Base-by-base conservation (phyloP, 2,797 vertebrate species). In the Champsocephalus gunnari region DNA sequence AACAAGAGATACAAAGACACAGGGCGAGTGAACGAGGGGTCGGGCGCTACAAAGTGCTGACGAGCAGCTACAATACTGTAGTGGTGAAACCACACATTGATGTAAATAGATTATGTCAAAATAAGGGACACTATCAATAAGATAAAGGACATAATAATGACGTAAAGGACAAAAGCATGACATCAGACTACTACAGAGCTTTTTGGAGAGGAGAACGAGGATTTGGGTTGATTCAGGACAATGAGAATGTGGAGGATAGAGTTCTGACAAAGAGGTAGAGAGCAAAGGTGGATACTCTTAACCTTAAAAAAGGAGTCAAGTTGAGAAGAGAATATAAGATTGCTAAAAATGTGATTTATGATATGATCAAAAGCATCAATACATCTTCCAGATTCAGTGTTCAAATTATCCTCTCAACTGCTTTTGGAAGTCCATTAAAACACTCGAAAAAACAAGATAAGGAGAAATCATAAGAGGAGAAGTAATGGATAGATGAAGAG, bases 271-370 rank as follows among this genome's bases (percentile, higher is more conserved):
- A 9, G 28, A 28, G 17, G 19, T 4, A 3, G n/a, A 47, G 38
- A 55, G 49, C 17, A 71, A 62, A 14, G 49, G 2, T 4, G 1
- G 54, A 65, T 71, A 17, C 2, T 63, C 8, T 28, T 51, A n/a
- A 71, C 34, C 48, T 59, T 63, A 50, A 24, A 44, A 71, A 21
- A 45, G 34, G 43, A 28, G 28, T 28, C 24, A 14, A 70, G n/a
- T 16, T 50, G 21, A n/a, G 28, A 61, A 58, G 17, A 21, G 5
- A 45, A 62, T 59, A 9, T 32, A 53, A 21, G 34, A 64, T 13
- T 34, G 12, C 12, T 53, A 49, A 59, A 62, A 21, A 53, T 9
- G n/a, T 54, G 16, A 50, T 48, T 43, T 8, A 5, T 56, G 41
- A 62, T 63, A 47, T n/a, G 56, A 59, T 10, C 3, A 4, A n/a